Percentiles rank a stretch among this genome's conserved stretches.
Evolutionary conservation across 2,888 invertebrate species (phyloP).

Genomic region (Thereva unica): DNA sequence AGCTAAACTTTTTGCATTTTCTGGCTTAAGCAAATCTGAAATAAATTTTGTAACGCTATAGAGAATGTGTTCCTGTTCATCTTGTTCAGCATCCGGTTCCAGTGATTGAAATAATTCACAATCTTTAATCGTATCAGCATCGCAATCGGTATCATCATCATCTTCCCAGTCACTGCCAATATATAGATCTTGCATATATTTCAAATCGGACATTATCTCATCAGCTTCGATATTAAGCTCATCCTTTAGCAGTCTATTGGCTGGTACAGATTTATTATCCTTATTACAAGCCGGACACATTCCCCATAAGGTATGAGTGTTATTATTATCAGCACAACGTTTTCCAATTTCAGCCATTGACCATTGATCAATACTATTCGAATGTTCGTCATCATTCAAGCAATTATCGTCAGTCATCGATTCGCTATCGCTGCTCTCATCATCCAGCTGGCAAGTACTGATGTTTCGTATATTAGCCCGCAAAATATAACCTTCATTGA

Average conservation of each 20-base stretch:
- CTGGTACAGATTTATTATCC: constrained; percentile 50
- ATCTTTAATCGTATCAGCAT: constrained; percentile 44
- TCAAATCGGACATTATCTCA: constrained; percentile 53
- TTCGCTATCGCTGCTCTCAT: constrained; percentile 21
- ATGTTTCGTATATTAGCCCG: constrained; percentile 9
- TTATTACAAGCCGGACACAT: constrained; percentile 51
- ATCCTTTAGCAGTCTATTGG: constrained; percentile 50
- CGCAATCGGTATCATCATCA: constrained; percentile 44
- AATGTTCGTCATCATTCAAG: constrained; percentile 2
- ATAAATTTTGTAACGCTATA: constrained; percentile 51
- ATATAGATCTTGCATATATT: constrained; percentile 53
- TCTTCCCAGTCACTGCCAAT: constrained; percentile 47
- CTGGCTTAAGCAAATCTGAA: constrained; percentile 50
- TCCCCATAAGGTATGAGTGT: constrained; percentile 51
- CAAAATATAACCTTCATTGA: not conserved
- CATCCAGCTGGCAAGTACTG: constrained; percentile 22
- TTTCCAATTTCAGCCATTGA: constrained; percentile 49
- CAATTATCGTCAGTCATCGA: not conserved
- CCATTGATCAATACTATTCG: constrained; percentile 44
- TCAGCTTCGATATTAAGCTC: constrained; percentile 52
- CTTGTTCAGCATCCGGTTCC: constrained; percentile 26
- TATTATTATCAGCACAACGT: constrained; percentile 46
- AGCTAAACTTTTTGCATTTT: constrained; percentile 47
- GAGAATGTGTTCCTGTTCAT: constrained; percentile 45
- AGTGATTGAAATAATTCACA: constrained; percentile 42